Evolutionary conservation across 2,888 invertebrate genomes (phyloP), one percentile per base, ranked within the genome.

Genomic region (Amphipoea lucens): DNA sequence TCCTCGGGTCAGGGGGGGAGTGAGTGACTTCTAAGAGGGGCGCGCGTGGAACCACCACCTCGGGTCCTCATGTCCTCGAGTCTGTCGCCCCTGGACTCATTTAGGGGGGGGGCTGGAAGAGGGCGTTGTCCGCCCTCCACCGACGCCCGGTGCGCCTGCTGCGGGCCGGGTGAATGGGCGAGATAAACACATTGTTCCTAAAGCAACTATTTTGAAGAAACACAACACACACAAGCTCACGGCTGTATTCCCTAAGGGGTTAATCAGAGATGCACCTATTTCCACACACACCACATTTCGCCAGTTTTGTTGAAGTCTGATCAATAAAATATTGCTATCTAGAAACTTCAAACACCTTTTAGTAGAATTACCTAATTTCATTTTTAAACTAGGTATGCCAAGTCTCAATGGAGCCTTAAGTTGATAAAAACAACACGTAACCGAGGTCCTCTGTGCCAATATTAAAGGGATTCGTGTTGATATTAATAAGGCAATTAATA

Each of bases 401-500:
- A 45, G 48, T 48, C 5, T n/a, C 17, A 12, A 3, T n/a, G 5
- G 7, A 17, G 20, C 57, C 60, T 12, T 66, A 66, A 11, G 63
- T 42, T 6, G 11, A 29, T 17, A 36, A 62, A 54, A 62, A 62
- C n/a, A 62, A 68, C 23, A 69, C n/a, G 29, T 36, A 65, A 69
- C 40, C 5, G 5, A 40, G 2, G 17, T 40, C 23, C 57, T 72
- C 14, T 45, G n/a, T 51, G 60, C 11, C 54, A 65, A 62, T 54
- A 65, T 42, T n/a, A 14, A 60, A 78, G 63, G 68, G 60, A 79
- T 79, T 65, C 20, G 11, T 20, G n/a, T 73, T 40, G 29, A 65
- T n/a, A 67, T 62, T 74, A 72, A 66, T 85, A 73, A 70, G 69
- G 66, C 78, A 51, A 82, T 76, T 76, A 45, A 71, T 2, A 82